Base-by-base conservation (phyloP, 2,113 vertebrate genomes). In the Phyllopteryx taeniolatus region DNA sequence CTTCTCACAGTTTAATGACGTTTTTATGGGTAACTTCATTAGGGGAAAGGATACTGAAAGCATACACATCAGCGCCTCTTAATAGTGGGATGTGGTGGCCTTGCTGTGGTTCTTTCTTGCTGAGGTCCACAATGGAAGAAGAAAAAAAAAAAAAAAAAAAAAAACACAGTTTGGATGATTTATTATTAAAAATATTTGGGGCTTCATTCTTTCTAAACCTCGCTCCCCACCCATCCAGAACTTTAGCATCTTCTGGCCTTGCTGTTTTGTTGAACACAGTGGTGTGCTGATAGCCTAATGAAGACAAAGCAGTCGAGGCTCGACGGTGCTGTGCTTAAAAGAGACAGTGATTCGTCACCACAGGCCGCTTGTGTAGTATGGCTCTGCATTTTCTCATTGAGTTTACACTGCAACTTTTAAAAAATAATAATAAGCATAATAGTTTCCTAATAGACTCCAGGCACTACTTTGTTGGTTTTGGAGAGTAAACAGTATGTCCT, bases 1-100 rank as follows among this genome's bases (percentile, higher is more conserved):
- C 74, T 56, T 64, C 67, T 75, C 49, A 54, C 69, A 62, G 73
- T 72, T 84, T 91, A 91, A 89, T 86, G 89, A 89, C 81, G 77
- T 67, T 88, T 92, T 90, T 85, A 91, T 90, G 86, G 84, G 84
- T 87, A 83, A 87, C 85, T 86, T 90, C 88, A 90, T 91, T 90
- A 88, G 79, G 78, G 74, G 6, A 74, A 77, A 77, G 75, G 76
- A 84, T 81, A 79, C 80, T 20, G 65, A 76, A 86, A 70, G 54
- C 76, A 85, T 84, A 85, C 87, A 88, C 85, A 88, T 85, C 79
- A 67, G 79, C 70, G 65, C 44, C 33, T 76, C 56, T 75, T 85
- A 83, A 91, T 84, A 79, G 77, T 72, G 72, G 76, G 72, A 82
- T 79, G 59, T 72, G 85, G 67, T 53, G 79, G 68, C 67, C 75